Percentiles rank a stretch among this genome's conserved stretches.
phyloP scores from a whole-genome alignment of 2,113 vertebrate species.

The Nothobranchius furzeri region DNA sequence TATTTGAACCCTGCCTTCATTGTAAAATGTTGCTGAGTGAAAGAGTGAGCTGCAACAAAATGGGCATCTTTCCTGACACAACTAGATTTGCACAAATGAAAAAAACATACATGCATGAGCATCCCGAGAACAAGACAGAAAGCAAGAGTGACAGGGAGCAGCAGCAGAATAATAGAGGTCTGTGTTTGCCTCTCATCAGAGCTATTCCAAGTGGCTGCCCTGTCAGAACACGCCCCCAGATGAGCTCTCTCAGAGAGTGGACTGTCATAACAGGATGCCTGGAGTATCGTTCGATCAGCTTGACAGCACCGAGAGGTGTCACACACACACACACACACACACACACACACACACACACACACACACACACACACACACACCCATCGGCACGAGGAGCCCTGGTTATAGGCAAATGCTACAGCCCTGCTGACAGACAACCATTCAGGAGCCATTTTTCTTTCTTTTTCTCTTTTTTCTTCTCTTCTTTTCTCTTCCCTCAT shows the following conservation, averaged over 20 bases:
- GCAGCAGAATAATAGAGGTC: conserved; percentile 57
- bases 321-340: conserved; percentile 54
- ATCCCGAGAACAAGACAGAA: conserved; percentile 40
- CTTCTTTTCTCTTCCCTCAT: conserved; percentile 19
- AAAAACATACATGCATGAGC: conserved; percentile 8
- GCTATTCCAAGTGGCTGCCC: conserved; percentile 59
- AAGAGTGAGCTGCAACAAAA: background rate
- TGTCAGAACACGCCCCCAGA: conserved; percentile 72
- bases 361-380: conserved; percentile 52
- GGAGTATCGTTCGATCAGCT: conserved; percentile 58
- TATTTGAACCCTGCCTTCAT: background rate
- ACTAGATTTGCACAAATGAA: conserved; percentile 3
- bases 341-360: conserved; percentile 50
- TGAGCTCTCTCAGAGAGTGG: conserved; percentile 59
- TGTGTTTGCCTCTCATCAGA: conserved; percentile 61
- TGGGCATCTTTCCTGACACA: background rate
- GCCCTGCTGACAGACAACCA: conserved; percentile 55
- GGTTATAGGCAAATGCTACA: conserved; percentile 42
- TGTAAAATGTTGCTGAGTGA: background rate
- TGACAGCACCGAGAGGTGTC: conserved; percentile 65
- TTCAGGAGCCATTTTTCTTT: conserved; percentile 40
- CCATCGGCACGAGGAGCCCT: conserved; percentile 40
- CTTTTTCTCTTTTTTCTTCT: conserved; percentile 15
- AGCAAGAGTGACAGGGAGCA: conserved; percentile 59
- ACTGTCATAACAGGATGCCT: conserved; percentile 70